Conservation (phyloP, 37 sponge, comb jelly and placozoan genomes). For the Ianthella basta region DNA sequence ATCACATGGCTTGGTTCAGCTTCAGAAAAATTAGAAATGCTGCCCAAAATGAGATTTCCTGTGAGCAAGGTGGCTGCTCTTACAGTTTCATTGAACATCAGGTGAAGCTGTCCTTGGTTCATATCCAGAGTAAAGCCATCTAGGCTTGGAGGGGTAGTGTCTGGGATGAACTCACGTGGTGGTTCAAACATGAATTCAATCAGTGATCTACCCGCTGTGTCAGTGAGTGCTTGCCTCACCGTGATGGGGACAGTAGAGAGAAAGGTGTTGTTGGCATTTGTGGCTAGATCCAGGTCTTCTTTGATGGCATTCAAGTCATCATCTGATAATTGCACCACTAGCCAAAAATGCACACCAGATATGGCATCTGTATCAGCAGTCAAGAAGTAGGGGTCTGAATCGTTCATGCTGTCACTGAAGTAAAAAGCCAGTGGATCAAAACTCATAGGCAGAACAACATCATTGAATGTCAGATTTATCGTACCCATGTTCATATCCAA, state of each 20-base stretch:
- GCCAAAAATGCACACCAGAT: slow-evolving; percentile 56
- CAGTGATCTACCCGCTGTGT: slow-evolving; percentile 46
- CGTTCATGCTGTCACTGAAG: slow-evolving; percentile 35
- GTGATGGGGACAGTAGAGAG: slow-evolving; percentile 47
- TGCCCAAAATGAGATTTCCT: slow-evolving; percentile 68
- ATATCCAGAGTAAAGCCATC: slow-evolving; percentile 61
- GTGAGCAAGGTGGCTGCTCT: slow-evolving; percentile 69
- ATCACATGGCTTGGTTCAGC: slow-evolving; percentile 26
- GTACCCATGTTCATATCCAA: slow-evolving; percentile 82
- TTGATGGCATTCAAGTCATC: slow-evolving; percentile 85
- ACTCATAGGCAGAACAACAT: slow-evolving; percentile 42
- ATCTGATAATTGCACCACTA: slow-evolving; percentile 59
- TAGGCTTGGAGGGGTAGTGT: slow-evolving; percentile 69
- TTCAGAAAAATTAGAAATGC: slow-evolving; percentile 37
- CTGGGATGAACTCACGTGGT: slow-evolving; percentile 69
- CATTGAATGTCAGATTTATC: slow-evolving; percentile 84
- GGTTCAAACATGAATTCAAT: slow-evolving; percentile 33
- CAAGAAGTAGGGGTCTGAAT: slow-evolving; percentile 50
- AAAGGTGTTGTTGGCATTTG: slow-evolving; percentile 66
- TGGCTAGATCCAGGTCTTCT: slow-evolving; percentile 61
- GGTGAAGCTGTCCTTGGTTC: slow-evolving; percentile 60
- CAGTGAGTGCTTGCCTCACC: slow-evolving; percentile 23
- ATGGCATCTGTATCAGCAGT: slow-evolving; percentile 59
- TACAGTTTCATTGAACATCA: slow-evolving; percentile 89
- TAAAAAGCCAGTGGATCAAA: slow-evolving; percentile 62